Evolutionary conservation across 1,140 invertebrate genomes (phyloP).

Genomic region (Choristoneura fumiferana): DNA sequence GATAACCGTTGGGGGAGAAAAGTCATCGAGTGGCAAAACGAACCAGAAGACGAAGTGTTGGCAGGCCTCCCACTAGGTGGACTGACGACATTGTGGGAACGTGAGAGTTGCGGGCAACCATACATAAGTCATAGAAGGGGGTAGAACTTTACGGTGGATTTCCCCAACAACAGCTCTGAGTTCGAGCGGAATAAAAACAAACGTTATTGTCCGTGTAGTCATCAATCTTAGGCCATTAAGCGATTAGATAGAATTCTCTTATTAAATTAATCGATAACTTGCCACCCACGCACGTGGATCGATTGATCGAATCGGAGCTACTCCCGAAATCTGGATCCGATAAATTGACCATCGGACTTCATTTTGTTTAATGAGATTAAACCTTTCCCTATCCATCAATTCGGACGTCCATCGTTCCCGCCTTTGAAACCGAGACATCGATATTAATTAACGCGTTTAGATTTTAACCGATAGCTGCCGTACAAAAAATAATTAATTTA

Average conservation of each 20-base stretch:
- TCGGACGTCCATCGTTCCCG: conserved; percentile 28
- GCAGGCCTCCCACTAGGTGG: no score
- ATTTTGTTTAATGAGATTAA: conserved; percentile 36
- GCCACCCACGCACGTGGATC: conserved; percentile 25
- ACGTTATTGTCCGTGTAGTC: conserved; percentile 42
- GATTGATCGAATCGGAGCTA: conserved; percentile 21
- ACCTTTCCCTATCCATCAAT: conserved; percentile 38
- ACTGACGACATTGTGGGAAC: no score
- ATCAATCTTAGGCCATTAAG: conserved; percentile 62
- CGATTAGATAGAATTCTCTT: conserved; percentile 54
- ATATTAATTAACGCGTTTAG: conserved; percentile 38
- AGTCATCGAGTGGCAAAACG: no score
- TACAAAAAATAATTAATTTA: conserved; percentile 11
- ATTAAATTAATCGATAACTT: conserved; percentile 43
- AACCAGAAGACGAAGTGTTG: no score
- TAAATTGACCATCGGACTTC: conserved; percentile 26
- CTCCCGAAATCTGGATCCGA: conserved; percentile 23
- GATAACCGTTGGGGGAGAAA: no score
- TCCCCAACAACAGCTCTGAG: conserved; percentile 17
- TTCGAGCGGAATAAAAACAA: conserved; percentile 39
- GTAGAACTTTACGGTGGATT: conserved; percentile 34
- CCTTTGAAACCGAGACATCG: conserved; percentile 39
- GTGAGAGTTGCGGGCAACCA: no score
- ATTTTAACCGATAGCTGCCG: conserved; percentile 27
- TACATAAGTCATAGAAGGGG: conserved; percentile 5